These are phyloP conservation scores for Girardia tigrina DNA, from an alignment of 2,888 invertebrate genomes.

Conservation along the genomic window DNA sequence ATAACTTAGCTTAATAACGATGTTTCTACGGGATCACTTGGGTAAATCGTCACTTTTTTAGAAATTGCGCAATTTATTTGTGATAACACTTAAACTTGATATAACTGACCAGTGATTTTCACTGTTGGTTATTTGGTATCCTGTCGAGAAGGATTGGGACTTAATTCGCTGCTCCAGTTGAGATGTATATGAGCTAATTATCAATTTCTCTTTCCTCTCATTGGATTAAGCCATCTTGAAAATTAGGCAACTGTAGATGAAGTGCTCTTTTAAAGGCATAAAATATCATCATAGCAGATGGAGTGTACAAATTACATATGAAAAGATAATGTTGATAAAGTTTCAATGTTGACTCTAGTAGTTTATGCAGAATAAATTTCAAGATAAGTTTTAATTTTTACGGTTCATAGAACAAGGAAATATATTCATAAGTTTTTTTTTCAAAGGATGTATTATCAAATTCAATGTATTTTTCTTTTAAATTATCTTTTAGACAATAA, in stretches of 20 bases:
- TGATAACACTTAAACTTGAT: not conserved
- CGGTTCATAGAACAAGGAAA: no score
- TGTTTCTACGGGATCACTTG: no score
- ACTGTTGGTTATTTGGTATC: not conserved
- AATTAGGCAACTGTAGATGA: not conserved
- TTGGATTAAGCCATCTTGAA: not conserved
- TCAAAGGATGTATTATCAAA: no score
- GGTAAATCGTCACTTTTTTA: no score
- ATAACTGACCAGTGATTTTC: not conserved
- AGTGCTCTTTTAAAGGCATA: not conserved
- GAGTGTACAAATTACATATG: not conserved
- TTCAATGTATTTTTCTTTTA: no score
- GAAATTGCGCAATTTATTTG: not conserved
- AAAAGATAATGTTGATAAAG: not conserved
- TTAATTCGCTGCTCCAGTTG: not conserved
- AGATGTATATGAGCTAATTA: not conserved
- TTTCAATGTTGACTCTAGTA: no score
- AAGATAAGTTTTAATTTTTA: no score
- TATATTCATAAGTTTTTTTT: no score
- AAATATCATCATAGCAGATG: not conserved
- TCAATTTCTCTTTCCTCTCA: not conserved
- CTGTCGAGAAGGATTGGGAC: not conserved
- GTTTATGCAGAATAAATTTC: no score
- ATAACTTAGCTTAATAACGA: no score
- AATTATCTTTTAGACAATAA: no score